Percentiles rank a stretch among this genome's conserved stretches.
Conservation (phyloP, 2,888 invertebrate species). For the Xylocampa areola region DNA sequence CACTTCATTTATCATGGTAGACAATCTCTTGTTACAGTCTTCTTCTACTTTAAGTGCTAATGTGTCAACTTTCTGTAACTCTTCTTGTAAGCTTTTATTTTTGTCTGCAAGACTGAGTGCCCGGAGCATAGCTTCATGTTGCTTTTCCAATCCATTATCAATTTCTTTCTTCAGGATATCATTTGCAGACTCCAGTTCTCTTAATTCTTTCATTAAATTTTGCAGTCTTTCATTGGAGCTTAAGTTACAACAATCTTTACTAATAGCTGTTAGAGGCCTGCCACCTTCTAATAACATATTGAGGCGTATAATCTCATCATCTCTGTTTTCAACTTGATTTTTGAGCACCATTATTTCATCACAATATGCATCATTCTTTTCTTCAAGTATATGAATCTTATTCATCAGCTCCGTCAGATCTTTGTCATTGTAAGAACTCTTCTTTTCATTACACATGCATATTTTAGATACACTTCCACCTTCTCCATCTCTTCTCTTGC, state of each 20-base stretch:
- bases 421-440: conserved; percentile 74
- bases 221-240: conserved; percentile 88
- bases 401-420: conserved; percentile 82
- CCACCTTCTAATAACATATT: conserved; percentile 93
- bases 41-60: conserved; percentile 94
- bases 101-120: conserved; percentile 93
- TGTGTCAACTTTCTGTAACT: conserved; percentile 93
- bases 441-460: conserved; percentile 74
- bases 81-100: conserved; percentile 92
- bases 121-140: conserved; percentile 95
- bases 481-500: conserved; percentile 74
- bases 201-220: conserved; percentile 90
- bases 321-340: conserved; percentile 87
- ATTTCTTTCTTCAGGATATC: conserved; percentile 84
- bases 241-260: conserved; percentile 91
- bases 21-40: conserved; percentile 92
- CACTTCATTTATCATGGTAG: conserved; percentile 90
- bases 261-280: conserved; percentile 91
- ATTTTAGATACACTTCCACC: conserved; percentile 64
- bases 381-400: conserved; percentile 81
- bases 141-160: conserved; percentile 91
- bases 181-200: conserved; percentile 90
- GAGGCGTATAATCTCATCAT: conserved; percentile 93
- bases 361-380: conserved; percentile 78
- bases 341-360: conserved; percentile 81